Evolutionary conservation across 2,113 vertebrate genomes (phyloP).

Genomic region (Takifugu flavidus): DNA sequence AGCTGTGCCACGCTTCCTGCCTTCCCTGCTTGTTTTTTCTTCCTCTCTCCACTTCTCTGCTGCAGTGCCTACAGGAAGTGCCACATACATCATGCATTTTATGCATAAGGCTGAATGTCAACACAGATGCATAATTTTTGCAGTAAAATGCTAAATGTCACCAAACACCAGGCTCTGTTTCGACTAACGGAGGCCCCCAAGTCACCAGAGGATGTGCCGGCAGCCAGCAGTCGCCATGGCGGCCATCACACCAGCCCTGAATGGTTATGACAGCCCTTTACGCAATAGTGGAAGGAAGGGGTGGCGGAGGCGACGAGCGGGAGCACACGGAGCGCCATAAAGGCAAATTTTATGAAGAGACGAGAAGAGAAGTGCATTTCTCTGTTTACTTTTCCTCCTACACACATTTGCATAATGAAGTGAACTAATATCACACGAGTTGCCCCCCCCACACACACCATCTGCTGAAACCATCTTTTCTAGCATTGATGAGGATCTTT

Average conservation of each 20-base stretch:
- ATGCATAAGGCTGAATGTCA: conserved; percentile 70
- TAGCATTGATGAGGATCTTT: not conserved
- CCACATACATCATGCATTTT: conserved; percentile 63
- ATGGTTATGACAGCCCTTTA: conserved; percentile 31
- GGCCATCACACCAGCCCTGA: conserved; percentile 43
- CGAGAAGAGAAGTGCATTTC: not conserved
- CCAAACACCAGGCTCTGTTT: conserved; percentile 50
- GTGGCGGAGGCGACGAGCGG: conserved; percentile 38
- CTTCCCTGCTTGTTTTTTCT: not conserved
- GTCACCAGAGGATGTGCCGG: conserved; percentile 45
- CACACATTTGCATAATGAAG: conserved; percentile 4
- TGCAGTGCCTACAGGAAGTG: conserved; percentile 61
- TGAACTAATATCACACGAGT: conserved; percentile 1
- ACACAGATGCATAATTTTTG: conserved; percentile 65
- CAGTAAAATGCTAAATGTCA: conserved; percentile 68
- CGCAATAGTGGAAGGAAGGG: conserved; percentile 50
- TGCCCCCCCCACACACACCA: too few relatives aligned
- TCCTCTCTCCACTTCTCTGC: conserved; percentile 18
- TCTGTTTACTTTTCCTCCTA: not conserved
- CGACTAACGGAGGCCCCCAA: conserved; percentile 15
- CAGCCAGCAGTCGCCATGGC: conserved; percentile 33
- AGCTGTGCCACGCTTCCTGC: conserved; percentile 45
- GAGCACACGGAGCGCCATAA: conserved; percentile 50
- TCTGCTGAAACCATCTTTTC: not conserved
- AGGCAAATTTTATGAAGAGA: conserved; percentile 39